Evolutionary conservation across 1,140 invertebrate genomes (phyloP).

Genomic region (Sitodiplosis mosellana): DNA sequence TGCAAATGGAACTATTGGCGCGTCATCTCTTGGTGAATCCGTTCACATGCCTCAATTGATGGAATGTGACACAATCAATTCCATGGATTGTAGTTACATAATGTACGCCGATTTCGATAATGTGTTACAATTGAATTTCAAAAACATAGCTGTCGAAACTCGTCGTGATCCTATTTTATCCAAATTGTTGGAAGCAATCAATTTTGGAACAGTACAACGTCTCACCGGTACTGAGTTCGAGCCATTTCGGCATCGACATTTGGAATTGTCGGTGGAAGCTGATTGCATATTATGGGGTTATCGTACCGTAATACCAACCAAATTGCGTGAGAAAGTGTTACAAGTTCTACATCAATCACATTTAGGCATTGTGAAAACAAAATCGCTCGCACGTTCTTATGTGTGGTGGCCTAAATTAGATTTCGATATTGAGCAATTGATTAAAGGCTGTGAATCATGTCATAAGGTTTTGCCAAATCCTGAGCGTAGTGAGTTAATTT

Average conservation of each 20-base stretch:
- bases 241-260: conserved; percentile 5
- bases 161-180: conserved; percentile 5
- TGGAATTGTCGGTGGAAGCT: conserved; percentile 9
- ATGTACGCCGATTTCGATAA: too few relatives aligned
- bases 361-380: too few relatives aligned
- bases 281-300: conserved; percentile 8
- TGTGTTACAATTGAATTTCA: too few relatives aligned
- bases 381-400: too few relatives aligned
- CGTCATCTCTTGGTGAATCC: too few relatives aligned
- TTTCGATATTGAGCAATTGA: too few relatives aligned
- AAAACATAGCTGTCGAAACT: too few relatives aligned
- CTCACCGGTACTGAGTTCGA: conserved; percentile 4
- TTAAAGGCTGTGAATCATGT: conserved; percentile 2
- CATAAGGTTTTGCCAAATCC: conserved; percentile 3
- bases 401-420: too few relatives aligned
- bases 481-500: conserved; percentile 1
- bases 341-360: background rate
- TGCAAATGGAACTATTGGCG: too few relatives aligned
- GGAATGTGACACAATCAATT: too few relatives aligned
- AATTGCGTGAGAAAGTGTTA: conserved; percentile 2
- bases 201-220: conserved; percentile 1
- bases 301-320: conserved; percentile 3
- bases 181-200: conserved; percentile 3
- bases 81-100: too few relatives aligned
- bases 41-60: too few relatives aligned